phyloP scores from a whole-genome alignment of 2,113 vertebrate genomes.

The Progne subis region DNA sequence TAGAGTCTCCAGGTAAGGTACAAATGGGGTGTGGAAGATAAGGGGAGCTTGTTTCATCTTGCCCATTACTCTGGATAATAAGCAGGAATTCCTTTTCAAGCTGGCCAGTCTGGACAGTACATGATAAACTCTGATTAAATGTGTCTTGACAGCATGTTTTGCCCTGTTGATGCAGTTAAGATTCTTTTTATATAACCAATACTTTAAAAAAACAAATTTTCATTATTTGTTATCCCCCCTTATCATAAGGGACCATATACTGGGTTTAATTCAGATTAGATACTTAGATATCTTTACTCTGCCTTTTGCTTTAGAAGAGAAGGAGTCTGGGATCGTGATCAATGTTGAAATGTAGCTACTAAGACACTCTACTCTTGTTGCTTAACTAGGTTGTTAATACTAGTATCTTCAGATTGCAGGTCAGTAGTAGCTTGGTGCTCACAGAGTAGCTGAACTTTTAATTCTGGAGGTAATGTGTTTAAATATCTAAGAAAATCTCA shows the following conservation, averaged over 20 bases:
- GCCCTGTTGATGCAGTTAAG: neutral
- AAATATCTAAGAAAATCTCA: neutral
- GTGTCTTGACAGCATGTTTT: neutral
- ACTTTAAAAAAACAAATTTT: neutral
- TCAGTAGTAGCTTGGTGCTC: neutral
- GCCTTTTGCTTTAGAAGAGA: neutral
- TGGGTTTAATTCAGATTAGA: neutral
- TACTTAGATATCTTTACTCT: neutral
- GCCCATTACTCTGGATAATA: neutral
- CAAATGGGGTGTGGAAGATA: rapidly evolving
- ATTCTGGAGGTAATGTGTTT: neutral
- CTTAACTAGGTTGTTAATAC: neutral
- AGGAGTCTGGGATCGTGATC: neutral
- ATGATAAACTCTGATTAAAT: neutral
- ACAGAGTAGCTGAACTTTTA: neutral
- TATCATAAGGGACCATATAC: neutral
- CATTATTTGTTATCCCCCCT: no score
- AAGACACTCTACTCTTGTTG: neutral
- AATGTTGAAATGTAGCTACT: neutral
- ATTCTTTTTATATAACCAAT: neutral
- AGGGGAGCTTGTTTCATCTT: neutral
- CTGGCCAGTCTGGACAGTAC: neutral
- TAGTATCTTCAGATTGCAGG: neutral
- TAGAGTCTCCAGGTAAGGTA: neutral
- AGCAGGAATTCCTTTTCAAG: neutral